Base-by-base conservation (phyloP, 2,888 invertebrate species). In the Pycnomerus fuliginosus region DNA sequence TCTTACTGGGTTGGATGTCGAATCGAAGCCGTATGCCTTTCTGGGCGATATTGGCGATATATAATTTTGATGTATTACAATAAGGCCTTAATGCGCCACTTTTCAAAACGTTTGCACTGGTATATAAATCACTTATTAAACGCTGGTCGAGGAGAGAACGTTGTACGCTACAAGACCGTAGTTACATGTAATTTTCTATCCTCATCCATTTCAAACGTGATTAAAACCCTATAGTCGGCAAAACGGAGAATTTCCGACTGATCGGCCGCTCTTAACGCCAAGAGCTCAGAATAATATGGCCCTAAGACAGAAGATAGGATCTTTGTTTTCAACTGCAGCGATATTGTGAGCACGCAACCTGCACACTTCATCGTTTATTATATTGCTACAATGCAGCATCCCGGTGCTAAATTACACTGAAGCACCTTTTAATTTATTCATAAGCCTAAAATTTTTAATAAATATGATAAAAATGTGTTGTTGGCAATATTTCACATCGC, bases 71-170 rank as follows among this genome's bases (percentile, higher is more conserved):
- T 55, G 43, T 53, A 53, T 53, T 36, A 50, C 53, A 53, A 48
- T 55, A 44, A 36, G 38, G 38, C 27, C 48, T 49, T 51, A 54
- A 51, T 53, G 54, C 51, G 51, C 48, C 50, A 53, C 47, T 50
- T 51, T 54, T 56, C 54, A 52, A 48, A 46, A 50, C 50, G 44
- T 42, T 47, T 50, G 48, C 48, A 48, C 44, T 53, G 42, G 50
- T 53, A 51, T 48, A 53, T 57, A 55, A 57, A 57, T 53, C 55
- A 57, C 44, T 55, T 52, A 52, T 50, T 53, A 53, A 53, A 48
- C 49, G 53, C 40, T 44, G 45, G 27, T 28, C 38, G 37, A 28
- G 17, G 24, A 35, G 27, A 34, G 16, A 11, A 20, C 22, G 24
- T 22, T 13, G 41, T 25, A 36, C 37, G n/a, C n/a, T 41, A 12